Percentiles rank a stretch among this genome's conserved stretches.
Evolutionary conservation across 2,797 vertebrate species (phyloP).

Genomic region (Danio jaintianensis): DNA sequence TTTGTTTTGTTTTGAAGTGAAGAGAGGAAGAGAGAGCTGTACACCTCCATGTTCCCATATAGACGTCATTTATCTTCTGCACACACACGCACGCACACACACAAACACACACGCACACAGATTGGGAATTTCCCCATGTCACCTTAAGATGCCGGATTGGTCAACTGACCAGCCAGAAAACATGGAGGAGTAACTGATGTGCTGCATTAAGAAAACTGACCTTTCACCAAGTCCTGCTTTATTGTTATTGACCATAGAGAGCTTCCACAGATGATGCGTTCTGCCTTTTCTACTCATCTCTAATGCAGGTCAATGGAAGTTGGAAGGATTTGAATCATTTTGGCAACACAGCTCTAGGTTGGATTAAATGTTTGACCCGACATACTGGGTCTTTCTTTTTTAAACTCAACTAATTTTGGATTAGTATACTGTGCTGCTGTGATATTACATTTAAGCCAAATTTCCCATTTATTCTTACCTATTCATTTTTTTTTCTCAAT

Average conservation of each 20-base stretch:
- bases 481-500: too few relatives aligned
- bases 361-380: background rate
- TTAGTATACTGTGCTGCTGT: too few relatives aligned
- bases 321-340: background rate
- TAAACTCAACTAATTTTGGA: too few relatives aligned
- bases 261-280: background rate
- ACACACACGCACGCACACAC: background rate
- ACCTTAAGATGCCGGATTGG: constrained; percentile 15
- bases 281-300: background rate
- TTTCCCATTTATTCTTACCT: too few relatives aligned
- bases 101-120: background rate
- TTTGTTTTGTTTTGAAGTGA: too few relatives aligned
- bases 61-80: constrained; percentile 34
- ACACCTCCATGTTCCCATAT: constrained; percentile 26
- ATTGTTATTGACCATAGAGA: background rate
- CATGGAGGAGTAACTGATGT: background rate
- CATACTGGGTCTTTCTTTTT: background rate
- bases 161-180: background rate
- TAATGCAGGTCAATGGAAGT: background rate
- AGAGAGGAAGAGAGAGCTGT: constrained; percentile 20
- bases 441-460: too few relatives aligned
- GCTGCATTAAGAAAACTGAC: background rate
- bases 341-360: background rate
- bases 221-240: background rate
- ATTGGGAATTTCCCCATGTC: constrained; percentile 23